These are phyloP conservation scores for Coenonympha arcania DNA, from an alignment of 2,888 invertebrate genomes.

Conservation along the genomic window DNA sequence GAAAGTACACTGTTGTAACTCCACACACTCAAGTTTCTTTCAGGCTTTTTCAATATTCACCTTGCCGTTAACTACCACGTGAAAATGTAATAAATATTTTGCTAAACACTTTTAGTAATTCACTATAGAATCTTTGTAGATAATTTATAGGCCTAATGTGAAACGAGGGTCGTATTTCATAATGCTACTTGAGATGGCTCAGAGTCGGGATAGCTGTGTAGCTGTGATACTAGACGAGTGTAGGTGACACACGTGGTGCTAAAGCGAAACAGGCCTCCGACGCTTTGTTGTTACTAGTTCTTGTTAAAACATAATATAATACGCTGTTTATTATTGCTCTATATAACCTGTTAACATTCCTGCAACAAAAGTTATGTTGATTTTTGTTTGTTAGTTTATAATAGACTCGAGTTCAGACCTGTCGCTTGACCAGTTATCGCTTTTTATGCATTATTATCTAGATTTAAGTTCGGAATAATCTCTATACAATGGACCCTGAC, in stretches of 20 bases:
- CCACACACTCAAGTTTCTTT: slow-evolving; percentile 5
- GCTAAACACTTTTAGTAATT: background rate
- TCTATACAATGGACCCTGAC: slow-evolving; percentile 53
- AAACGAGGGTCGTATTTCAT: background rate
- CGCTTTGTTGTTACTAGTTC: slow-evolving; percentile 61
- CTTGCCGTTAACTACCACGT: background rate
- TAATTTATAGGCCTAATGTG: slow-evolving; percentile 3
- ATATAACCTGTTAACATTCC: slow-evolving; percentile 71
- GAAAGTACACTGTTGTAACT: slow-evolving; percentile 36
- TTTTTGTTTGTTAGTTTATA: slow-evolving; percentile 68
- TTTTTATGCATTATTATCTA: slow-evolving; percentile 54
- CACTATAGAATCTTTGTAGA: background rate
- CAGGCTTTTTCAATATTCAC: background rate
- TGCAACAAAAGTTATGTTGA: slow-evolving; percentile 68
- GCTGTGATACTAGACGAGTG: slow-evolving; percentile 44
- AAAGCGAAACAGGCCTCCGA: slow-evolving; percentile 58
- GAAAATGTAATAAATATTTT: background rate
- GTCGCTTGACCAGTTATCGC: slow-evolving; percentile 60
- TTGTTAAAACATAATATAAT: slow-evolving; percentile 57
- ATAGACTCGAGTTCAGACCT: slow-evolving; percentile 52
- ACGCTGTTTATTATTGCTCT: slow-evolving; percentile 65
- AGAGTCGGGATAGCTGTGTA: slow-evolving; percentile 31
- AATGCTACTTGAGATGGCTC: slow-evolving; percentile 5
- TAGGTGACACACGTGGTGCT: slow-evolving; percentile 59
- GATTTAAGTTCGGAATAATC: slow-evolving; percentile 56